Evolutionary conservation across 2,888 invertebrate species (phyloP).

Genomic region (Pyrrhia umbra): DNA sequence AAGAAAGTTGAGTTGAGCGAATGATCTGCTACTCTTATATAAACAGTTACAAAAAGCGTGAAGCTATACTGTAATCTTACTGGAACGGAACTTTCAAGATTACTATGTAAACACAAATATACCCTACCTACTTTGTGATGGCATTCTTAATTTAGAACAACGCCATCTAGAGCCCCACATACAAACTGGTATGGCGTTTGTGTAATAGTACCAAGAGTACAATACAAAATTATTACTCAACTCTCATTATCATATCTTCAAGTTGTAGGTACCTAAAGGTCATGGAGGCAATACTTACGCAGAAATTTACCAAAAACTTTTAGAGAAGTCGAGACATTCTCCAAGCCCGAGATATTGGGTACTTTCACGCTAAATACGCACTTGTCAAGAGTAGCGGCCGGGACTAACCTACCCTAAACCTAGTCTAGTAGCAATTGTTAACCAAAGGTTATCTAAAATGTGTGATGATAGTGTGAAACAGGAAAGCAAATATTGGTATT

Average conservation of each 20-base stretch:
- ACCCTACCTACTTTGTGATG: neutral
- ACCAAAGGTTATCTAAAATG: too few relatives aligned
- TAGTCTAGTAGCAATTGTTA: too few relatives aligned
- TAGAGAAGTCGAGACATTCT: neutral
- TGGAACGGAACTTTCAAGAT: conserved; percentile 12
- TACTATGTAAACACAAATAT: conserved; percentile 14
- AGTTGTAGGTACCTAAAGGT: conserved; percentile 13
- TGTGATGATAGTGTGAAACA: neutral
- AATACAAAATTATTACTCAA: neutral
- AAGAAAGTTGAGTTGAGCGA: too few relatives aligned
- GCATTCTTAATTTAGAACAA: conserved; percentile 12
- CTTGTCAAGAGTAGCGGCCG: too few relatives aligned
- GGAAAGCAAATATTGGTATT: neutral
- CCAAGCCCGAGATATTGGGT: too few relatives aligned
- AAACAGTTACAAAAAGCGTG: too few relatives aligned
- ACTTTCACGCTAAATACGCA: too few relatives aligned
- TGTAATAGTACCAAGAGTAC: too few relatives aligned
- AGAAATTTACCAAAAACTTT: neutral
- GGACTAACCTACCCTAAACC: too few relatives aligned
- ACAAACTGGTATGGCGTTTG: conserved; percentile 6
- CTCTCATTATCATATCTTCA: neutral
- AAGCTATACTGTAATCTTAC: conserved; percentile 1
- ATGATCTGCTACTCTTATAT: too few relatives aligned
- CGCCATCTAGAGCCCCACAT: conserved; percentile 34
- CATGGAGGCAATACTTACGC: conserved; percentile 7